Base-by-base conservation (phyloP, 1,140 invertebrate genomes). In the Sycophila sp. region DNA sequence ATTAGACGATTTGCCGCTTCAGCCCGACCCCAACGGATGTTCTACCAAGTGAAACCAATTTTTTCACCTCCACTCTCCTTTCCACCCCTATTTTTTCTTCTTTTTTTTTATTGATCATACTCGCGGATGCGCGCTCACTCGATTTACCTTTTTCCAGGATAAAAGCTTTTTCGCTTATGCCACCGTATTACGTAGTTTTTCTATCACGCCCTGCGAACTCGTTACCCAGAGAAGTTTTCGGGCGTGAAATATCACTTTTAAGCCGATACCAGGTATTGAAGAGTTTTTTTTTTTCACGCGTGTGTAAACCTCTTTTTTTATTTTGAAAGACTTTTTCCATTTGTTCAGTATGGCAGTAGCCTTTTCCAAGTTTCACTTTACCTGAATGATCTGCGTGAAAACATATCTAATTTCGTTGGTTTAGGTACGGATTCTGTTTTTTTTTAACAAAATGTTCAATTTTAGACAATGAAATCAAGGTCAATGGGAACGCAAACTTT, bases 51-150 rank as follows among this genome's bases (percentile, higher is more conserved):
- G n/a, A n/a, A n/a, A n/a, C 19, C 15, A 36, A 34, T 34, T 19
- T 58, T 58, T n/a, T 36, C n/a, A 55, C 1, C 28, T 28, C 7
- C 2, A 26, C 5, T 10, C 8, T 15, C 11, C 13, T 32, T 32
- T 30, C 17, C 4, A 28, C 10, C n/a, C 32, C 6, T 24, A 1
- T 38, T 17, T 55, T 19, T 19, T 19, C 6, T 5, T 13, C 1
- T 11, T 15, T 58, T 58, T 34, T 58, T 58, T 60, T 28, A 60
- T 60, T 38, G 58, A 60, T 60, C 34, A 60, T 42, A 60, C 36
- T 24, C 32, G 15, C 3, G 4, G 22, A 22, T 10, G 10, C 19
- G 19, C 42, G 42, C 4, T 45, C 42, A 28, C 49, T 22, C 19
- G 26, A 53, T 30, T 53, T 28, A 26, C 49, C 28, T 26, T 56